phyloP scores from a whole-genome alignment of 2,888 invertebrate species.

The Heliconius ismenius region DNA sequence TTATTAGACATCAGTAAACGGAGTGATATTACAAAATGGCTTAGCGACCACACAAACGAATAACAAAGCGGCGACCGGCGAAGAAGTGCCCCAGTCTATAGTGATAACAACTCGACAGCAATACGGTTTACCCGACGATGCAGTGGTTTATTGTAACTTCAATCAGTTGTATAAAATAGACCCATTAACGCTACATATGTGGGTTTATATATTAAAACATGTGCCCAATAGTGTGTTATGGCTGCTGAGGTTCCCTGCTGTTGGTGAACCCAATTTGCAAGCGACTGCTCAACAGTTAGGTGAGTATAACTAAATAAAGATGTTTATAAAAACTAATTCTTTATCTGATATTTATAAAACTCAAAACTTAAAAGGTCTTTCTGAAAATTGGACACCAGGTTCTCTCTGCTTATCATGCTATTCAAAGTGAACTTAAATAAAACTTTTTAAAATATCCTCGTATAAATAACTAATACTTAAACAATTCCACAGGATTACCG shows the following conservation, averaged over 20 bases:
- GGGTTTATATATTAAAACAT: slow-evolving; percentile 95
- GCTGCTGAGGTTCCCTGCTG: slow-evolving; percentile 97
- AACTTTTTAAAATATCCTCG: too few relatives aligned
- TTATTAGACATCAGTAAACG: slow-evolving; percentile 93
- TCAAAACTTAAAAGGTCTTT: too few relatives aligned
- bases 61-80: slow-evolving; percentile 98
- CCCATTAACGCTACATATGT: slow-evolving; percentile 96
- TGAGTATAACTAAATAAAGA: slow-evolving; percentile 46
- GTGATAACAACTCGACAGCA: slow-evolving; percentile 98
- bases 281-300: slow-evolving; percentile 92
- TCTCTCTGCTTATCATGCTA: background rate
- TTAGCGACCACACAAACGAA: slow-evolving; percentile 98
- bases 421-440: background rate
- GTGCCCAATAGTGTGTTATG: slow-evolving; percentile 98
- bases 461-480: background rate
- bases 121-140: slow-evolving; percentile 97
- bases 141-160: slow-evolving; percentile 99
- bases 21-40: slow-evolving; percentile 98
- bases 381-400: too few relatives aligned
- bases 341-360: too few relatives aligned
- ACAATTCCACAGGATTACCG: slow-evolving; percentile 80
- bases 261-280: slow-evolving; percentile 92
- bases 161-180: slow-evolving; percentile 99
- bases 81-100: slow-evolving; percentile 97
- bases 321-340: background rate